Base-by-base conservation (phyloP, 2,888 invertebrate genomes). In the Scaptomyza cyrtandrae region DNA sequence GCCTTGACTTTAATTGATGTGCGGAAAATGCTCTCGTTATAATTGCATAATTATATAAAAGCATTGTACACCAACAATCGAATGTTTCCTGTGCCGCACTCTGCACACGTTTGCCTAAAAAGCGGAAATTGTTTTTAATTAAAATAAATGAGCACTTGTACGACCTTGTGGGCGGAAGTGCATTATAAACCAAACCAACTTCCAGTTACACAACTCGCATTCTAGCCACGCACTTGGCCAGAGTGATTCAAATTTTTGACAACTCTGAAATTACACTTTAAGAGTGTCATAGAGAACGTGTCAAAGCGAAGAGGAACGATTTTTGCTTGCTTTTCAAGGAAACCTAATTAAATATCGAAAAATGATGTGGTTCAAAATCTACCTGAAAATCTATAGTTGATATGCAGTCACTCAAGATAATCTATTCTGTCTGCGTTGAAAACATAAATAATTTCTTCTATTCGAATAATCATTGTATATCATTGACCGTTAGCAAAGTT, bases 121-220 rank as follows among this genome's bases (percentile, higher is more conserved):
- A 71, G 68, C 83, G 80, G 80, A 75, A 87, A 78, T 81, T 62
- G 78, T 72, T 85, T 78, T 81, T 81, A 87, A 83, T 83, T 87
- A 87, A 83, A 84, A 78, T 73, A 71, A 81, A 85, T 71, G 71
- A 66, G 73, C 71, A 35, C 33, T 77, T 72, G 71, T 65, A 84
- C 68, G 66, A 52, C 54, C 49, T 48, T 77, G 66, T 60, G 78
- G 58, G 58, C 37, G 65, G 78, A 2, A 77, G 53, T 67, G 78
- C 64, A 59, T 6, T 56, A 66, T 62, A 74, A 75, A 50, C 44
- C 52, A 61, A 45, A 33, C 11, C 7, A n/a, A 19, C 33, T 43
- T 11, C 31, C 31, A 4, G n/a, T 24, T 6, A 19, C 6, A 33
- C 31, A 5, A 24, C 48, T 39, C 24, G 24, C 64, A 46, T 39